These are phyloP conservation scores for Gallinago paraguaiae DNA, from an alignment of 2,113 vertebrate genomes.

Conservation along the genomic window DNA sequence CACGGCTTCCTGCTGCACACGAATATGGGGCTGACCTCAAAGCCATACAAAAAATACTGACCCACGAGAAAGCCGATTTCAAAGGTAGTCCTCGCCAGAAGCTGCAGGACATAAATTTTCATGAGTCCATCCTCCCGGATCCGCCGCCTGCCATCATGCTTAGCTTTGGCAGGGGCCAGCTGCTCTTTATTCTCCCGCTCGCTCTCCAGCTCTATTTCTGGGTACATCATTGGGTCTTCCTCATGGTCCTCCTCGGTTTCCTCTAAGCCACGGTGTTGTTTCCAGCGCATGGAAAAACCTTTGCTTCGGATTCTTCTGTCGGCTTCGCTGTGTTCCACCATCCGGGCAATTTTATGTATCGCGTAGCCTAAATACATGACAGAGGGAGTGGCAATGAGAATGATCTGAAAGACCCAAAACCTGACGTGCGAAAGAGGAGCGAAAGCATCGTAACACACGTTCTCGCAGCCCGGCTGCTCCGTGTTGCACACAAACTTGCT, in stretches of 20 bases:
- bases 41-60: conserved; percentile 95
- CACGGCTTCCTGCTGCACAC: conserved; percentile 89
- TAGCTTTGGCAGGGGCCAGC: conserved; percentile 72
- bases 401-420: conserved; percentile 99
- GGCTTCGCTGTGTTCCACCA: conserved; percentile 82
- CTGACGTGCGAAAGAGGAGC: conserved; percentile 94
- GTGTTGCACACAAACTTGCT: conserved; percentile 99
- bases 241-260: conserved; percentile 91
- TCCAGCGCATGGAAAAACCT: conserved; percentile 84
- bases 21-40: conserved; percentile 86
- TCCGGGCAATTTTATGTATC: conserved; percentile 91
- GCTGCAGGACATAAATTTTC: conserved; percentile 93
- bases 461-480: conserved; percentile 95
- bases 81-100: conserved; percentile 87
- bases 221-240: conserved; percentile 98
- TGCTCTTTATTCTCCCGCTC: conserved; percentile 80
- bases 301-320: conserved; percentile 81
- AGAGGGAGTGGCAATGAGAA: conserved; percentile 91
- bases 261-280: conserved; percentile 87
- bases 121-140: conserved; percentile 93
- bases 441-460: conserved; percentile 96
- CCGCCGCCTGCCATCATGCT: conserved; percentile 88
- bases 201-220: conserved; percentile 90
- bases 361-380: conserved; percentile 96
- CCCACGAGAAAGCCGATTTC: conserved; percentile 92